These are phyloP conservation scores for Apodemia mormo DNA, from an alignment of 2,888 invertebrate species.

Conservation along the genomic window DNA sequence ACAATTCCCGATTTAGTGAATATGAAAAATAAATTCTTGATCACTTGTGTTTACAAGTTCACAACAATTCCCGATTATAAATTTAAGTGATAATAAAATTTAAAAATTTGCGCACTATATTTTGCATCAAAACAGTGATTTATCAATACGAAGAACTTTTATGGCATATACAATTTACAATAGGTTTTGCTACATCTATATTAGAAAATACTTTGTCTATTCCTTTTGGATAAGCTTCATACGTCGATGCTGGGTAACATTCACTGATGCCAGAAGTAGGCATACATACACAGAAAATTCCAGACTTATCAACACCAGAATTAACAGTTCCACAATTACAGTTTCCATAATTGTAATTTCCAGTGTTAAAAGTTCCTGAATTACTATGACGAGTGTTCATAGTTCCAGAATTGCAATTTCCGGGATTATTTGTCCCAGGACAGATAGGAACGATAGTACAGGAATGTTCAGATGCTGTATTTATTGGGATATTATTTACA, in stretches of 20 bases:
- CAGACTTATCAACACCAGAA: not conserved
- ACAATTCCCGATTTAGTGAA: too few species aligned
- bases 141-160: slow-evolving; percentile 2
- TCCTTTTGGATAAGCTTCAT: slow-evolving; percentile 8
- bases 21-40: too few species aligned
- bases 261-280: not conserved
- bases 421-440: not conserved
- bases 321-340: slow-evolving; percentile 16
- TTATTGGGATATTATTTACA: slow-evolving; percentile 39
- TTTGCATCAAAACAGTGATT: not conserved
- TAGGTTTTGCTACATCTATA: slow-evolving; percentile 9
- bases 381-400: not conserved
- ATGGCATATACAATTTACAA: slow-evolving; percentile 21
- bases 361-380: not conserved
- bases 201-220: slow-evolving; percentile 20
- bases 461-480: slow-evolving; percentile 38
- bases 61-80: too few species aligned
- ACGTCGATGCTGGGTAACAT: not conserved
- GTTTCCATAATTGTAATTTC: not conserved
- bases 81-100: too few species aligned
- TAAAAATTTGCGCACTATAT: too few species aligned
- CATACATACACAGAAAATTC: slow-evolving; percentile 13
- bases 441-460: slow-evolving; percentile 20
- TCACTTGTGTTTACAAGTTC: too few species aligned
- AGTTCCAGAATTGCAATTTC: slow-evolving; percentile 1